These are phyloP conservation scores for Asobara japonica DNA, from an alignment of 1,140 invertebrate species.

Conservation along the genomic window DNA sequence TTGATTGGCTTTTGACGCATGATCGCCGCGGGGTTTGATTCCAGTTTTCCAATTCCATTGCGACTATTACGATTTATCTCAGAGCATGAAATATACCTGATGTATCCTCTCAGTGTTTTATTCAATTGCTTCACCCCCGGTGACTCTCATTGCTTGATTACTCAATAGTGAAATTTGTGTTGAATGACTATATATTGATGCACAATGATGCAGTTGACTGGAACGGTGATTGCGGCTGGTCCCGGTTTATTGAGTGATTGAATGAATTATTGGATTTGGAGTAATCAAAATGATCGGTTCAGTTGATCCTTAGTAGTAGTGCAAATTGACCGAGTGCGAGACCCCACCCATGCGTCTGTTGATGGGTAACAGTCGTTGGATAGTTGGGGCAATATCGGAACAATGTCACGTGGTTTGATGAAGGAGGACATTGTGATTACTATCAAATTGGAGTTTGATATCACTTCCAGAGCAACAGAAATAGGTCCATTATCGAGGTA, in stretches of 20 bases:
- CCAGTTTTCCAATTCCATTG: background rate
- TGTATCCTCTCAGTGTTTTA: background rate
- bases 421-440: background rate
- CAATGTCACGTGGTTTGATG: background rate
- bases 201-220: background rate
- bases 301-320: background rate
- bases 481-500: too few species aligned
- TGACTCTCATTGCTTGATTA: background rate
- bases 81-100: background rate
- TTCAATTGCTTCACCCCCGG: background rate
- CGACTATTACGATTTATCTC: background rate
- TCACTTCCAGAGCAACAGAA: background rate
- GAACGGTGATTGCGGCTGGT: slow-evolving; percentile 4
- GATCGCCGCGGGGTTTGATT: too few species aligned
- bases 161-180: background rate
- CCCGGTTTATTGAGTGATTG: slow-evolving; percentile 7
- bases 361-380: background rate
- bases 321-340: slow-evolving; percentile 4
- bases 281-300: slow-evolving; percentile 10
- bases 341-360: background rate
- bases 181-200: background rate
- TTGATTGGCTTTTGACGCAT: too few species aligned
- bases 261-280: slow-evolving; percentile 5
- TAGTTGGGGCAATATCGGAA: background rate
- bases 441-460: background rate